Conservation (phyloP, 2,797 vertebrate species). For the Chrysocyon brachyurus region DNA sequence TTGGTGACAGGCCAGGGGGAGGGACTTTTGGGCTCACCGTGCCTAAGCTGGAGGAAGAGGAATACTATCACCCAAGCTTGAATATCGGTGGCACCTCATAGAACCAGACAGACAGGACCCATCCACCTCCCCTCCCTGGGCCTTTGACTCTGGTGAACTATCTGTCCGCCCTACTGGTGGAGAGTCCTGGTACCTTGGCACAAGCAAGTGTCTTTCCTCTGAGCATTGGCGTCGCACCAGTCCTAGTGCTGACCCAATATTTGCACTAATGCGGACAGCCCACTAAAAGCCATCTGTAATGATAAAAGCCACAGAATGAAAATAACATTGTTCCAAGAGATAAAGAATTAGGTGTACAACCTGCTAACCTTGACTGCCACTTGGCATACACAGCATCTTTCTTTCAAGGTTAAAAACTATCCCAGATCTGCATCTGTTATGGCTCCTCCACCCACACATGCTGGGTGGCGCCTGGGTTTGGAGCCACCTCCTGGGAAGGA, state of each 20-base stretch:
- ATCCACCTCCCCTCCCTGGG: rapidly evolving
- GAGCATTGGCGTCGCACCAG: rapidly evolving
- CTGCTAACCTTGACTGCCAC: rapidly evolving
- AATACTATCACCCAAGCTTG: rapidly evolving
- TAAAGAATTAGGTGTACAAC: background rate
- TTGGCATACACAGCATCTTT: rapidly evolving
- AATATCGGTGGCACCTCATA: rapidly evolving
- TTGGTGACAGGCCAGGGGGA: background rate
- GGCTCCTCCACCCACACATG: rapidly evolving
- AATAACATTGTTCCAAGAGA: rapidly evolving
- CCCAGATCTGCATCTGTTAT: rapidly evolving
- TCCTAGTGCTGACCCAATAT: background rate
- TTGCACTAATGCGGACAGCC: rapidly evolving
- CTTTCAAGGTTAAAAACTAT: background rate
- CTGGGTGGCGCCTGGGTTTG: background rate
- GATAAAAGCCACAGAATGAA: background rate
- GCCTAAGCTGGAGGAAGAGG: background rate
- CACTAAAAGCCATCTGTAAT: rapidly evolving
- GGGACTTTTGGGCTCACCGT: rapidly evolving
- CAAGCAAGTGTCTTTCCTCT: background rate
- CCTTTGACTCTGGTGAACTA: too few species aligned
- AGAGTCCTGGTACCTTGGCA: background rate
- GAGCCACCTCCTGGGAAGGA: background rate
- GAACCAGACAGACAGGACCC: rapidly evolving
- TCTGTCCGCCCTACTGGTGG: background rate